Evolutionary conservation across 2,113 vertebrate genomes (phyloP), one percentile per base, ranked within the genome.

Genomic region (Leptobrachium ailaonicum): DNA sequence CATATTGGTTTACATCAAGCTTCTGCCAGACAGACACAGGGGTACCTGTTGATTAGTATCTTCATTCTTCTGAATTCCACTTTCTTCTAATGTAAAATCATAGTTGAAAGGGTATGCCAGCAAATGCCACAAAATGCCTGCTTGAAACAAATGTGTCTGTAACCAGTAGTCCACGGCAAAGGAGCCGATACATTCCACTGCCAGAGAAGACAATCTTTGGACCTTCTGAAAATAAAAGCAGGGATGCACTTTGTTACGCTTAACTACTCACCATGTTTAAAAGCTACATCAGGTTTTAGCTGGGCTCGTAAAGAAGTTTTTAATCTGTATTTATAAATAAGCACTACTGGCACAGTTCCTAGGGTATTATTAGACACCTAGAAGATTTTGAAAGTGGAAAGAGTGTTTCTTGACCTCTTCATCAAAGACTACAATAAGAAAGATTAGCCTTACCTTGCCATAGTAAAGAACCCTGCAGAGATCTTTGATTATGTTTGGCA

Each of bases 111-210:
- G 95, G 84, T 94, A 94, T 79, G 94, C 94, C 80, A 99, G 92
- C 41, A 99, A 90, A 85, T 98, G 95, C 98, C 97, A 99, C 11
- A 99, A 93, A 82, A 96, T 93, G 9, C 97, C 98, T 60, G 97
- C 97, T 67, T 98, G 96, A 85, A 97, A 97, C 67, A 99, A 89
- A 83, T 98, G 96, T 0, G 96, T 98, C 86, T 99, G 98, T 0
- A 99, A 92, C 92, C 97, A 98, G 88, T 94, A 98, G 87, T 98
- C 97, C 73, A 99, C 90, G 0, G 98, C 96, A 82, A 99, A 99
- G 83, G 97, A 98, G 86, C 96, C 96, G 73, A 98, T 90, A 41
- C 98, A 98, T 83, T 96, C 95, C 7, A 99, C 97, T 2, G 94
- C 95, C 82, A 99, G 84, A 3, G 95, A 74, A 5, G 95, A 96